Conservation (phyloP, 2,888 invertebrate species). For the Polia nebulosa region DNA sequence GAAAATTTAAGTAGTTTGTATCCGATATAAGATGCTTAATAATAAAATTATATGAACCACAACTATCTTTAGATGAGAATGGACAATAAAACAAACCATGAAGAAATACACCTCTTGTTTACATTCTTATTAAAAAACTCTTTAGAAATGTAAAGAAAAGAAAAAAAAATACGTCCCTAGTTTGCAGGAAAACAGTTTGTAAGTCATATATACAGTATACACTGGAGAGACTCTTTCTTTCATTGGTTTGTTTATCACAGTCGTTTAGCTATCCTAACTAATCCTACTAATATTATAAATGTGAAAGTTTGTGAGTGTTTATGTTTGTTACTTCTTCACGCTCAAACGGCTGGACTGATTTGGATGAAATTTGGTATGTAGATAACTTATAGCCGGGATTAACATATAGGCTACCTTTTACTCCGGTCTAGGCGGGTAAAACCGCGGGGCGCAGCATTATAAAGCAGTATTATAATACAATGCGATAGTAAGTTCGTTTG, state of each 20-base stretch:
- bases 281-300: too few relatives aligned
- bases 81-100: background rate
- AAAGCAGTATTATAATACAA: too few relatives aligned
- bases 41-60: too few relatives aligned
- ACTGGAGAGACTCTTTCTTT: background rate
- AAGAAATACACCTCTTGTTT: background rate
- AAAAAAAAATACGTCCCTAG: background rate
- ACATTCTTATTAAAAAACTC: background rate
- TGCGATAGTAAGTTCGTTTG: too few relatives aligned
- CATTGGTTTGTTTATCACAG: conserved; percentile 8
- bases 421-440: too few relatives aligned
- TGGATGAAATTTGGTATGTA: too few relatives aligned
- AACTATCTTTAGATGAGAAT: background rate
- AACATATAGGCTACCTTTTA: too few relatives aligned
- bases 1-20: background rate
- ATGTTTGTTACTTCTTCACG: too few relatives aligned
- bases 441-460: too few relatives aligned
- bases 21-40: background rate
- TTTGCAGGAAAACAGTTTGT: background rate
- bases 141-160: background rate
- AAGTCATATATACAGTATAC: background rate
- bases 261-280: background rate
- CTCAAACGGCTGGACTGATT: too few relatives aligned
- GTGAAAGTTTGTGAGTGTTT: too few relatives aligned
- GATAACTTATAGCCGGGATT: too few relatives aligned